A percentile compares a stretch with the other conserved stretches of the same genome.
Conservation (phyloP, 2,113 vertebrate genomes). For the Taxidea taxus region DNA sequence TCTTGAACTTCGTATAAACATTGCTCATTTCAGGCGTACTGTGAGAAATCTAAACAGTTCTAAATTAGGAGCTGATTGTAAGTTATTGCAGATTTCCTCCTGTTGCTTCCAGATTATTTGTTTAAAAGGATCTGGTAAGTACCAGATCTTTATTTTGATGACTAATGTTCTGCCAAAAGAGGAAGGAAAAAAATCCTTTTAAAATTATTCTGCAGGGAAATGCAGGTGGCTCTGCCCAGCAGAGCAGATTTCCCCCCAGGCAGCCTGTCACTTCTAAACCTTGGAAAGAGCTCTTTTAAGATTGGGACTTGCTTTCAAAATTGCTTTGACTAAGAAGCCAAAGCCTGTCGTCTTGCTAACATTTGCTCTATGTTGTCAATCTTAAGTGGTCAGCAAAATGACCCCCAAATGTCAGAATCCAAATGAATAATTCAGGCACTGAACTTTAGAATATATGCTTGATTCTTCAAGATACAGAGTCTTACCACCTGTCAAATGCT, state of each 20-base stretch:
- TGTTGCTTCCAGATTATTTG: constrained; percentile 76
- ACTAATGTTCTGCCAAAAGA: constrained; percentile 77
- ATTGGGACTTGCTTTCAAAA: constrained; percentile 56
- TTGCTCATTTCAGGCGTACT: constrained; percentile 50
- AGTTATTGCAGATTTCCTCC: constrained; percentile 82
- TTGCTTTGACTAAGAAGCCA: constrained; percentile 59
- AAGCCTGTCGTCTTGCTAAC: constrained; percentile 66
- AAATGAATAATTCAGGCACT: constrained; percentile 28
- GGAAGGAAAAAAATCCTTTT: not conserved
- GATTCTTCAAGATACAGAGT: constrained; percentile 44
- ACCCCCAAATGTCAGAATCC: constrained; percentile 53
- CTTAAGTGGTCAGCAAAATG: constrained; percentile 65
- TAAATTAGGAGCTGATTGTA: constrained; percentile 73
- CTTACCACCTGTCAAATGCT: constrained; percentile 44
- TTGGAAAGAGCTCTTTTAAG: constrained; percentile 82
- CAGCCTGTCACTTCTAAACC: constrained; percentile 61
- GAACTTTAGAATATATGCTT: constrained; percentile 69
- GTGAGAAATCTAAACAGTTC: constrained; percentile 58
- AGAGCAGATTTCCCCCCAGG: not conserved
- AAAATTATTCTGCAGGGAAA: constrained; percentile 59
- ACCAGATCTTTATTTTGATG: constrained; percentile 73
- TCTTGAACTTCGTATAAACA: constrained; percentile 50
- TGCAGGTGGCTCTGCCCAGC: constrained; percentile 72
- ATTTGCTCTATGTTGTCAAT: constrained; percentile 55
- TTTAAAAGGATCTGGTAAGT: constrained; percentile 81